Base-by-base conservation (phyloP, 1,140 invertebrate species). In the Drosophila pandora region DNA sequence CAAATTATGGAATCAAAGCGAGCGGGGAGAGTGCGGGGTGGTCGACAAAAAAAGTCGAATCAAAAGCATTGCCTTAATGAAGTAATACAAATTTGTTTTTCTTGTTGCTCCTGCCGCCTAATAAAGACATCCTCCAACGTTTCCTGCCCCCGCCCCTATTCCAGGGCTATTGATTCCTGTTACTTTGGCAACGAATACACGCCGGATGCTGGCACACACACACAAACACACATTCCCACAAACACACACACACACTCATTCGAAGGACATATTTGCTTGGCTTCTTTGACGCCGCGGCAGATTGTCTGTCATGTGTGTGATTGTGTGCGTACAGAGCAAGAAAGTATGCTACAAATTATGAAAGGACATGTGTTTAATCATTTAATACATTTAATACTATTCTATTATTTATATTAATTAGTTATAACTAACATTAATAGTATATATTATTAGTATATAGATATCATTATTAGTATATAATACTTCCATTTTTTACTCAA, bases 11-110 rank as follows among this genome's bases (percentile, higher is more conserved):
- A 57, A 82, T 82, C 75, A 80, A 80, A 75, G 77, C 53, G 47
- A 83, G 50, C 67, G 7, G 8, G 7, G 48, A 2, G 23, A n/a
- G 10, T 1, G 3, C 9, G 41, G 41, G 7, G 17, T 28, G 25
- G 25, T 28, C 25, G 25, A 28, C 17, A 28, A 54, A 70, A 70
- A 58, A 71, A 63, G 54, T 62, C 68, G 45, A 83, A 79, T 79
- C 76, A 79, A 79, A 84, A 85, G 76, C 79, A 76, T 76, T 54
- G 53, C 63, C 65, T 72, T 83, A 83, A 83, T 84, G 76, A 83
- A 83, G 80, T 83, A 83, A 84, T 84, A 83, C 73, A 83, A 76
- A 76, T 79, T 72, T 67, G 72, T 52, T 76, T 58, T 61, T 59
- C 49, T 55, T 76, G 41, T 50, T 53, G 64, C 45, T 63, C 48